Evolutionary conservation across 2,888 invertebrate species (phyloP).

Genomic region (Labia minor): DNA sequence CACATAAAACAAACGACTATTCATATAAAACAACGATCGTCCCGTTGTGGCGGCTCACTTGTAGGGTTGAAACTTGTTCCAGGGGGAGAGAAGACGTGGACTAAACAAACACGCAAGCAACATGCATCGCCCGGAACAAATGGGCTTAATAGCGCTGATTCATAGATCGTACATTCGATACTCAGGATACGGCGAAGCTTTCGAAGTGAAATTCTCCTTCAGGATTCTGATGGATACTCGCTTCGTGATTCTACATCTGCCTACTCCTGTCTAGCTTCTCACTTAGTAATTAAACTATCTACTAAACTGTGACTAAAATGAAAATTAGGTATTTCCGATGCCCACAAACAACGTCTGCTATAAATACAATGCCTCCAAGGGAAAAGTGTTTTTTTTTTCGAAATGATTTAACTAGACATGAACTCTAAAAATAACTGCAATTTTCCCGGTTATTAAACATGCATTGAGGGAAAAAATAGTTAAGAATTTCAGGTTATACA

Average conservation of each 20-base stretch:
- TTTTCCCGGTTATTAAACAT: background rate
- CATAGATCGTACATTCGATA: background rate
- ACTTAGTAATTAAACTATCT: conserved; percentile 8
- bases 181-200: background rate
- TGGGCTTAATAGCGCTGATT: background rate
- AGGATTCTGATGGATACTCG: background rate
- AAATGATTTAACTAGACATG: background rate
- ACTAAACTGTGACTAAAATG: conserved; percentile 13
- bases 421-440: background rate
- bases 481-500: background rate
- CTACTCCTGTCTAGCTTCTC: background rate
- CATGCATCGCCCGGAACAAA: conserved; percentile 1
- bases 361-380: background rate
- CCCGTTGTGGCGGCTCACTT: background rate
- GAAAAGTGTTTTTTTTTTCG: background rate
- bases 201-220: background rate
- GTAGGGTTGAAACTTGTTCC: background rate
- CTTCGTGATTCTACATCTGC: background rate
- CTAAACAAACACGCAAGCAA: background rate
- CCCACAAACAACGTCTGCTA: background rate
- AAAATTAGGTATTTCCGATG: background rate
- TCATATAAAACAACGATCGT: background rate
- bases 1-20: background rate
- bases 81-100: background rate
- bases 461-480: background rate